Conservation (phyloP, 92 coral and sea anemone genomes). For the Porites evermanni region DNA sequence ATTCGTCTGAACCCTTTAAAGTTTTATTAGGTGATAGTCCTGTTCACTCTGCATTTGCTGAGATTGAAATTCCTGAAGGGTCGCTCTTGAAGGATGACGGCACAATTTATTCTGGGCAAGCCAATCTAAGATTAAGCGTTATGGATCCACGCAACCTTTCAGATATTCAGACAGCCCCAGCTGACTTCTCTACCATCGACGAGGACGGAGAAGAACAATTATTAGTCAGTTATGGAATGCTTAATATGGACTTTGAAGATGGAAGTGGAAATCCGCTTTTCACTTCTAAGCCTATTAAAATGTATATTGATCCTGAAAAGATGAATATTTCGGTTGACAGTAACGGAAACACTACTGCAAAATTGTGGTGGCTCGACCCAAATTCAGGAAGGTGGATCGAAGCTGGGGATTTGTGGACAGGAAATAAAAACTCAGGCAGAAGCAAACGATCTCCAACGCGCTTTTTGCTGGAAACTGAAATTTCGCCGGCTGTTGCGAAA, state of each 20-base stretch:
- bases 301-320: conserved; percentile 61
- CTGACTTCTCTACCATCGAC: conserved; percentile 61
- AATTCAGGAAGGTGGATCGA: conserved; percentile 66
- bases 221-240: conserved; percentile 65
- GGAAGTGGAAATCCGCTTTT: conserved; percentile 49
- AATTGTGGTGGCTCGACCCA: conserved; percentile 71
- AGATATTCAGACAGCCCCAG: conserved; percentile 65
- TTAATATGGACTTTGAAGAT: conserved; percentile 62
- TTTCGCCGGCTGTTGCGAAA: not conserved
- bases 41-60: conserved; percentile 36
- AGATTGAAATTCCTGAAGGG: conserved; percentile 58
- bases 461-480: conserved; percentile 28
- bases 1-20: conserved; percentile 20
- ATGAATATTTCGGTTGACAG: conserved; percentile 33
- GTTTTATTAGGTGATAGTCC: not conserved
- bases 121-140: conserved; percentile 38
- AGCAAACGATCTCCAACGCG: not conserved
- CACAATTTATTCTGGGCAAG: conserved; percentile 52
- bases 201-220: conserved; percentile 63
- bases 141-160: conserved; percentile 69
- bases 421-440: not conserved
- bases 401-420: not conserved
- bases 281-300: conserved; percentile 39
- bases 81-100: conserved; percentile 63
- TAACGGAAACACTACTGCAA: conserved; percentile 8